phyloP scores from a whole-genome alignment of 2,113 vertebrate species.

The Lipophrys pholis region DNA sequence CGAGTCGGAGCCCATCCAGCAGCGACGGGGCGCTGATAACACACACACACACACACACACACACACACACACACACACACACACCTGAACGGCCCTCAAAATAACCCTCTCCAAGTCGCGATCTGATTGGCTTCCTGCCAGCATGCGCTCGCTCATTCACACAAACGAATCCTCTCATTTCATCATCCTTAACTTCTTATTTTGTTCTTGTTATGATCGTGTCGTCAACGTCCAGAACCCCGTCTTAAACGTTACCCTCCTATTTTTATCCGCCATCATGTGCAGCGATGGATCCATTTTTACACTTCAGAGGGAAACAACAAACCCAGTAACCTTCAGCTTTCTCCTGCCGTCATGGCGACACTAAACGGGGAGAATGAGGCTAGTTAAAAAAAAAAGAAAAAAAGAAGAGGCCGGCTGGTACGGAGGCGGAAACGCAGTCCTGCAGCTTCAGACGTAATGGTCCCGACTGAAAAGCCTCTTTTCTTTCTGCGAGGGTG shows the following conservation, averaged over 20 bases:
- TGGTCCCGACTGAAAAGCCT: constrained; percentile 64
- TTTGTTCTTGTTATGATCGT: too few relatives aligned
- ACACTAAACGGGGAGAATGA: constrained; percentile 31
- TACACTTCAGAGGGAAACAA: constrained; percentile 20
- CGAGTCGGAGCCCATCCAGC: constrained; percentile 69
- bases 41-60: constrained; percentile 61
- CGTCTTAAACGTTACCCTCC: too few relatives aligned
- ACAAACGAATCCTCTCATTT: constrained; percentile 12
- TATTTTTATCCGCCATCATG: too few relatives aligned
- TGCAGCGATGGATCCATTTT: neutral
- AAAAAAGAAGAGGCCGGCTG: constrained; percentile 38
- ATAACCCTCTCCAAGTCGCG: constrained; percentile 67
- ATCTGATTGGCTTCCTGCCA: constrained; percentile 55
- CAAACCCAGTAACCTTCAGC: constrained; percentile 18
- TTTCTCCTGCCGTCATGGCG: constrained; percentile 18
- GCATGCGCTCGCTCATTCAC: constrained; percentile 2
- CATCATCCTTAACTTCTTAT: too few relatives aligned
- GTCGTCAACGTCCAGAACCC: too few relatives aligned
- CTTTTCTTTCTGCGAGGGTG: constrained; percentile 69
- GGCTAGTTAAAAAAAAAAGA: constrained; percentile 47
- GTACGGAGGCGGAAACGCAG: constrained; percentile 53
- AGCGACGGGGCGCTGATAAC: constrained; percentile 73
- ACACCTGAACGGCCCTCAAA: constrained; percentile 74
- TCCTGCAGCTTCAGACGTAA: constrained; percentile 59
- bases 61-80: neutral